phyloP scores from a whole-genome alignment of 2,888 invertebrate species.

The Lasioglossum calceatum region DNA sequence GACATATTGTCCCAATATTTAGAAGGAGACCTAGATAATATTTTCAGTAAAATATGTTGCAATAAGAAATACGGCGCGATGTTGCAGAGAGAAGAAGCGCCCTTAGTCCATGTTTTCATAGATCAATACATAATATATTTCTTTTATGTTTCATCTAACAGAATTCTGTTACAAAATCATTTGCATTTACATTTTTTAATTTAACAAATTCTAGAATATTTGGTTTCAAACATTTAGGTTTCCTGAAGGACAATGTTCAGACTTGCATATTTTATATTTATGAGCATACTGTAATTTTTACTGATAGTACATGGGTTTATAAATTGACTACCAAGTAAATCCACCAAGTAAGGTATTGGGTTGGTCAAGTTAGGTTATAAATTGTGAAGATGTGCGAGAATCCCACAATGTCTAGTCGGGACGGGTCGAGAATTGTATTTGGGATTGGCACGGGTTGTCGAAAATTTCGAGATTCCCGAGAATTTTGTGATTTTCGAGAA shows the following conservation, averaged over 20 bases:
- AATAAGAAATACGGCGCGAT: conserved; percentile 49
- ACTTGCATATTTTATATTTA: not conserved
- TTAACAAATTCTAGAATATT: not conserved
- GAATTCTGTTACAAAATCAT: not conserved
- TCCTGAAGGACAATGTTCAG: not conserved
- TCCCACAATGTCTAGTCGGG: too few species aligned
- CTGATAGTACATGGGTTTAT: not conserved
- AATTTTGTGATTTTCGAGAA: not conserved
- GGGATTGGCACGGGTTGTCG: not conserved
- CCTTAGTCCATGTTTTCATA: conserved; percentile 66
- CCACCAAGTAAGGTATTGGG: not conserved
- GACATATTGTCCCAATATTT: not conserved
- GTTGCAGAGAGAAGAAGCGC: conserved; percentile 68
- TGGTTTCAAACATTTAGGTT: not conserved
- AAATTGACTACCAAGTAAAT: not conserved
- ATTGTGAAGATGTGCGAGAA: not conserved
- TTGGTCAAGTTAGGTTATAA: not conserved
- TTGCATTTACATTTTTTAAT: not conserved
- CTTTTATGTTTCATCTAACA: not conserved
- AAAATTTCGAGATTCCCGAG: not conserved
- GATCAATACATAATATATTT: conserved; percentile 22
- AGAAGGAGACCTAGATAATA: not conserved
- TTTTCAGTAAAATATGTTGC: not conserved
- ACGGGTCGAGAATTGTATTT: too few species aligned
- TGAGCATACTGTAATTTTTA: not conserved